A percentile compares a stretch with the other conserved stretches of the same genome.
These are phyloP conservation scores for Typhlichthys eigenmanni DNA, from an alignment of 2,797 vertebrate genomes.

Conservation along the genomic window DNA sequence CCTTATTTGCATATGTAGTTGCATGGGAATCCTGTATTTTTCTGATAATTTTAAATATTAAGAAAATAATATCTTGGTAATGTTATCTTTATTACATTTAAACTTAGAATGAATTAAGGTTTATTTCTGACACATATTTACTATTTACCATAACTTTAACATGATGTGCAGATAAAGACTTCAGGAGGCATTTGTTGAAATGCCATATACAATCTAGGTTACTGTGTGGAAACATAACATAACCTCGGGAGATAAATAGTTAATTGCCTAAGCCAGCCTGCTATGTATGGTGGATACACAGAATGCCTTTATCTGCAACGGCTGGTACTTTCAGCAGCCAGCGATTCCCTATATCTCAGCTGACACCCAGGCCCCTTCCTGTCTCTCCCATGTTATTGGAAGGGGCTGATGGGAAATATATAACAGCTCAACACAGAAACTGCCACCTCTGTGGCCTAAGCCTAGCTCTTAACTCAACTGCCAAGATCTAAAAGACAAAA, in stretches of 20 bases:
- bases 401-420: conserved; percentile 55
- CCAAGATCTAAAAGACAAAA: conserved; percentile 65
- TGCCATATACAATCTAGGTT: conserved; percentile 16
- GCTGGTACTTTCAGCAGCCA: conserved; percentile 36
- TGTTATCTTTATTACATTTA: too few species aligned
- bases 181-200: conserved; percentile 1
- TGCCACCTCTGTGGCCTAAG: conserved; percentile 50
- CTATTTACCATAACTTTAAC: too few species aligned
- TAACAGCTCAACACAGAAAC: conserved; percentile 53
- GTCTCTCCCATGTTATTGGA: conserved; percentile 52
- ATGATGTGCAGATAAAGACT: conserved; percentile 14
- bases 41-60: too few species aligned
- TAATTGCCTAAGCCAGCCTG: conserved; percentile 34
- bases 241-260: conserved; percentile 22
- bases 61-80: too few species aligned
- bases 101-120: too few species aligned
- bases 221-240: neutral
- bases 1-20: too few species aligned
- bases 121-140: too few species aligned
- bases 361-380: conserved; percentile 41
- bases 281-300: conserved; percentile 23
- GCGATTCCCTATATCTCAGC: conserved; percentile 31
- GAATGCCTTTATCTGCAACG: conserved; percentile 35
- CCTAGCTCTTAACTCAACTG: conserved; percentile 54
- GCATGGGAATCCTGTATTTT: too few species aligned